Evolutionary conservation across 2,797 vertebrate species (phyloP).

Genomic region (Labeo calbasu): DNA sequence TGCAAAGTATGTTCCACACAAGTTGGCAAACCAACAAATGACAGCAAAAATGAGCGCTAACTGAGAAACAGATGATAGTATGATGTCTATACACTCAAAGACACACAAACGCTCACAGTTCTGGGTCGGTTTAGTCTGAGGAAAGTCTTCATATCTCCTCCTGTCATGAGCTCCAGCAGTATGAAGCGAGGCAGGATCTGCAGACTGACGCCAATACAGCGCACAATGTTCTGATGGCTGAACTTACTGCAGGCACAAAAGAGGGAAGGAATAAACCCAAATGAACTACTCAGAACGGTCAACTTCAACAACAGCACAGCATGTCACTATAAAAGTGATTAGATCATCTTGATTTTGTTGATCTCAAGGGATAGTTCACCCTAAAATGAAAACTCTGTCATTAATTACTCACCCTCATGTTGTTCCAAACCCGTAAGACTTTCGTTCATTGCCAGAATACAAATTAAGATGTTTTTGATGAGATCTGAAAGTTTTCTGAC

Average conservation of each 20-base stretch:
- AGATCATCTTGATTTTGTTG: not conserved
- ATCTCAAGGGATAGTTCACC: not conserved
- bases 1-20: not conserved
- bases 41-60: not conserved
- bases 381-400: too few species aligned
- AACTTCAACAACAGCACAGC: not conserved
- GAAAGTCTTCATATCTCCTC: constrained; percentile 94
- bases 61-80: not conserved
- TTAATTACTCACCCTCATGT: too few species aligned
- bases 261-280: constrained; percentile 18
- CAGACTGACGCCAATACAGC: constrained; percentile 90
- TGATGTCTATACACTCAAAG: not conserved
- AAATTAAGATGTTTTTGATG: too few species aligned
- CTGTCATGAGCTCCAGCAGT: constrained; percentile 93
- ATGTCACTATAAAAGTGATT: not conserved
- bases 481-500: too few species aligned
- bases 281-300: not conserved
- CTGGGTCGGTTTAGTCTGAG: constrained; percentile 87
- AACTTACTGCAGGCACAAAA: constrained; percentile 82
- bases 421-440: too few species aligned
- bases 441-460: too few species aligned
- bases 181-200: constrained; percentile 89
- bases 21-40: not conserved
- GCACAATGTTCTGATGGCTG: constrained; percentile 89
- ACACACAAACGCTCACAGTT: constrained; percentile 73